Evolutionary conservation across 2,113 vertebrate genomes (phyloP), one percentile per base, ranked within the genome.

Genomic region (Melanostigma gelatinosum): DNA sequence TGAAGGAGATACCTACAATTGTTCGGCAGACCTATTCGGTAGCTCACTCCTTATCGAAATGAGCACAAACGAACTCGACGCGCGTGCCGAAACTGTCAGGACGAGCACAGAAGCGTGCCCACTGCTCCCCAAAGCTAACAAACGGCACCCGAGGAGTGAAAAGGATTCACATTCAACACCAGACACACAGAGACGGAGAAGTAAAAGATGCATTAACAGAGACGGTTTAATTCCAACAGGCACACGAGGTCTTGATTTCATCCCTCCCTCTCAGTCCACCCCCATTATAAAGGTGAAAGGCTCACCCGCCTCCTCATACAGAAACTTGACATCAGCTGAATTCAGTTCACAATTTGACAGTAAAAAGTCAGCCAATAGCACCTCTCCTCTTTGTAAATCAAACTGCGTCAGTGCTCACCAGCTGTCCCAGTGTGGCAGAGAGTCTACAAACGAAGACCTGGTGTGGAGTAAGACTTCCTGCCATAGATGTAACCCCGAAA

Each of bases 251-350:
- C 32, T 90, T 7, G 83, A 91, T 64, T 93, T 94, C 20, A 57
- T 90, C 70, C 93, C 93, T 40, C 70, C 87, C 4, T 86, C 84
- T 78, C 93, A 93, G 87, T 94, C 93, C 44, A 94, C 92, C 6
- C 93, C 93, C 1, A 50, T 80, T 48, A 44, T 85, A 4, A 88
- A 85, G 81, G 7, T 5, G 8, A 29, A 48, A 34, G 29, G 50
- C 6, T 71, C 76, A 13, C 11, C 27, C 29, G 9, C 24, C 52
- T 20, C 34, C 29, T 68, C 62, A 15, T 15, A 13, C 66, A 77
- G 46, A 60, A 44, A 18, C 2, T n/a, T 8, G 15, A 63, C 34
- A 55, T 27, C 4, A 16, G 12, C n/a, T 61, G 54, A 65, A 52
- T 24, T 76, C 42, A 57, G 20, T 66, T 54, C 34, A 18, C 71